Base-by-base conservation (phyloP, 2,888 invertebrate species). In the Oscheius myriophilus region DNA sequence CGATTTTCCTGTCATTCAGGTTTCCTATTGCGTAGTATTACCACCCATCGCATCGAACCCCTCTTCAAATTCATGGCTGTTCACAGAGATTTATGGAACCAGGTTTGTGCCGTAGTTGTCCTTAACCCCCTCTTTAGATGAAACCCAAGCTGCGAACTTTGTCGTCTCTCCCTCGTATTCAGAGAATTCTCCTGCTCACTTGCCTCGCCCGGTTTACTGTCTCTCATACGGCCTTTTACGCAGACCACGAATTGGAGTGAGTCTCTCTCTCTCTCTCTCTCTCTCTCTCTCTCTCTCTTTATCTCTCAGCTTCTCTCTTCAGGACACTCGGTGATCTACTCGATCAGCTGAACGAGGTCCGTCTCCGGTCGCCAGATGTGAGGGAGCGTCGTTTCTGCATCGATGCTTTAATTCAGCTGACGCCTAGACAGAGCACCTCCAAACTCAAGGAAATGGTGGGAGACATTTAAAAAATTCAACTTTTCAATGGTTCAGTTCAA, bases 311-410 rank as follows among this genome's bases (percentile, higher is more conserved):
- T n/a, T n/a, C n/a, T n/a, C n/a, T 45, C 26, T 46, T 57, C 23
- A 42, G 43, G 2, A 57, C 67, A 7, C 46, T 67, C 16, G 3
- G 18, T 23, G 26, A n/a, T 49, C 39, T 67, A 26, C 26, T 67
- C 41, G 11, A 26, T 23, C 45, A 57, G 26, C n/a, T 57, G 12
- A n/a, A 63, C 18, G 18, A 41, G 33, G 14, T 51, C 9, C 25
- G 63, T 52, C 7, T 23, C 1, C 23, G 21, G 25, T 33, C 67
- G 18, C 42, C 61, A 12, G 52, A 61, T 21, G 52, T 67, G 2
- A 49, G 67, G 12, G 67, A 67, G 55, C 59, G 67, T 21, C 49
- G 67, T n/a, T 67, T 67, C 21, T 41, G 42, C 46, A 45, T 59
- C 18, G 67, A 67, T 61, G 61, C 53, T 1, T 33, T 65, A 1